phyloP scores from a whole-genome alignment of 2,888 invertebrate genomes.

The Eustalomyia histrio region DNA sequence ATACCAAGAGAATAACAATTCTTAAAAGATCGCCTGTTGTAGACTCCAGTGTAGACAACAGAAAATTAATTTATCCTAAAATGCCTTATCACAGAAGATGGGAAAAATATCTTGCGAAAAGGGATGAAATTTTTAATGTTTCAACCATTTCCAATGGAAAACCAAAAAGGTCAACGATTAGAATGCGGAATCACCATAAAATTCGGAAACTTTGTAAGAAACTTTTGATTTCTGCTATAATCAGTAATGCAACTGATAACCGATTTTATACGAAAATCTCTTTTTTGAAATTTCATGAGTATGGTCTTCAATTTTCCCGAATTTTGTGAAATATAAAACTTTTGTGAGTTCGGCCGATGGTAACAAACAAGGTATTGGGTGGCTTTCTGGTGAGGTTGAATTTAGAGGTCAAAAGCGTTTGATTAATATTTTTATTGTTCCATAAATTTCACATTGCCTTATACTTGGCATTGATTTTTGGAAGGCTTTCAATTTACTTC shows the following conservation, averaged over 20 bases:
- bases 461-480: slow-evolving; percentile 52
- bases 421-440: slow-evolving; percentile 48
- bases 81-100: no score
- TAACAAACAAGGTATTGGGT: slow-evolving; percentile 11
- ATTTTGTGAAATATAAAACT: background rate
- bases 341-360: slow-evolving; percentile 28
- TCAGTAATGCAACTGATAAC: slow-evolving; percentile 7
- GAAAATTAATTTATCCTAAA: no score
- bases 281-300: slow-evolving; percentile 8
- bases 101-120: no score
- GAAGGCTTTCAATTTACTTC: slow-evolving; percentile 10
- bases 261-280: slow-evolving; percentile 5
- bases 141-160: background rate
- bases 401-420: no score
- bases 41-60: no score
- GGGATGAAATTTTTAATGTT: no score
- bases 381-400: background rate
- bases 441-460: slow-evolving; percentile 29
- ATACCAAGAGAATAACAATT: no score
- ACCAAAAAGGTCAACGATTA: slow-evolving; percentile 26
- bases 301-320: background rate
- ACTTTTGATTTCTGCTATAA: no score
- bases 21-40: no score
- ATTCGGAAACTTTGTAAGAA: background rate
- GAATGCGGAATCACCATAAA: slow-evolving; percentile 16